Conservation (phyloP, 2,113 vertebrate genomes). For the Hyperoodon ampullatus region DNA sequence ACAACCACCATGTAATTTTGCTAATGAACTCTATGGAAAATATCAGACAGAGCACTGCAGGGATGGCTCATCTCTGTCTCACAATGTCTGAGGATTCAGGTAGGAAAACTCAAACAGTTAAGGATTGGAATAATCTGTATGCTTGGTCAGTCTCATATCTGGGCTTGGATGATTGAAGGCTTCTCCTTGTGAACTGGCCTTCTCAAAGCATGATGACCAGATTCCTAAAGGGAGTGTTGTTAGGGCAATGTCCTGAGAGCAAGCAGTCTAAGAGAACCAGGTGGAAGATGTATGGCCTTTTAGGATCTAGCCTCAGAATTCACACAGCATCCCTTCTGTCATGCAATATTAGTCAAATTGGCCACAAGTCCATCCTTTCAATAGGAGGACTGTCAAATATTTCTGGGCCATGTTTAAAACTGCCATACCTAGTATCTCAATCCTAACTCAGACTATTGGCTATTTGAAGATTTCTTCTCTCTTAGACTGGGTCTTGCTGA, state of each 20-base stretch:
- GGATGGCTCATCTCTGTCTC: neutral
- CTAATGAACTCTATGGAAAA: neutral
- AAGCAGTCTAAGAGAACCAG: neutral
- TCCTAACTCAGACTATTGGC: neutral
- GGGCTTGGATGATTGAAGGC: neutral
- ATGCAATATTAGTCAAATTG: neutral
- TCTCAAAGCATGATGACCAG: neutral
- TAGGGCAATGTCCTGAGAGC: neutral
- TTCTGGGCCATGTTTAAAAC: neutral
- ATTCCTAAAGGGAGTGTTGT: neutral
- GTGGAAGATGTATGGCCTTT: neutral
- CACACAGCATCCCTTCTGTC: neutral
- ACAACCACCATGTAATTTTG: neutral
- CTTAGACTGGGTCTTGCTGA: neutral
- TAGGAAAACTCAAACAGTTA: neutral
- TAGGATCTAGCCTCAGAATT: neutral
- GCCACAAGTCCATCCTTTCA: neutral
- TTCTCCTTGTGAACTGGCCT: neutral
- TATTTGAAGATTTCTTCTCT: neutral
- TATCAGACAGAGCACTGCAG: neutral
- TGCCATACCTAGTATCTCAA: neutral
- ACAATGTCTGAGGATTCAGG: neutral
- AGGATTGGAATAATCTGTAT: neutral
- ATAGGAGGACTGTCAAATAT: neutral
- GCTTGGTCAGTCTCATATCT: neutral